phyloP scores from a whole-genome alignment of 2,113 vertebrate genomes.

The rabbit (Oryctolagus cuniculus) region mOryCun1.1 NC_091436.1:151379501-151380000 shows the following conservation, averaged over 20 bases:
- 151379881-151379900: background rate
- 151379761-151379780: background rate
- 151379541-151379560: constrained; percentile 1
- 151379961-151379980: background rate
- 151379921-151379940: background rate
- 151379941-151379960: background rate
- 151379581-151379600: background rate
- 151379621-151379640: background rate
- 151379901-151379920: background rate
- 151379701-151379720: background rate
- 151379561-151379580: background rate
- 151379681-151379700: background rate
- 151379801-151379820: constrained; percentile 22
- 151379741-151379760: background rate
- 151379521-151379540: background rate
- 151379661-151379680: background rate
- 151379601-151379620: background rate
- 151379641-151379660: background rate
- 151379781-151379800: background rate
- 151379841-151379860: background rate
- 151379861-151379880: background rate
- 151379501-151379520: background rate
- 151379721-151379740: background rate
- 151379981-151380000: background rate
- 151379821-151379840: background rate